phyloP scores from a whole-genome alignment of 2,797 vertebrate species.

The Rhinoraja longicauda region DNA sequence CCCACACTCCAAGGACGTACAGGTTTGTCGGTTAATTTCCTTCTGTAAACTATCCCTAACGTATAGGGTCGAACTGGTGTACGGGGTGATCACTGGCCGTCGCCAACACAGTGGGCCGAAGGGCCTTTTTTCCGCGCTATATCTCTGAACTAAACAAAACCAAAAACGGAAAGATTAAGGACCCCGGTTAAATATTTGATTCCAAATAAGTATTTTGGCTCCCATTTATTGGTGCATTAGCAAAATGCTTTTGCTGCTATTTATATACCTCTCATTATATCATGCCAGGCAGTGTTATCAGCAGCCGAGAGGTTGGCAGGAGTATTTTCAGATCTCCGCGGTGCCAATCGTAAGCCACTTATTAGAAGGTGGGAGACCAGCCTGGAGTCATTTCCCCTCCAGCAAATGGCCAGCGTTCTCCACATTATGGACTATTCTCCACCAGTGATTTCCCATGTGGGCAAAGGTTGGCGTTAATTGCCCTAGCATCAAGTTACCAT shows the following conservation, averaged over 20 bases:
- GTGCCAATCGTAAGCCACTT: background rate
- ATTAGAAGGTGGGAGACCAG: background rate
- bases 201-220: background rate
- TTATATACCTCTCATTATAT: background rate
- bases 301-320: background rate
- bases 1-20: no score
- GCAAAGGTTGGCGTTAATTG: slow-evolving; percentile 24
- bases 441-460: slow-evolving; percentile 30
- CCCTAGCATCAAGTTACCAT: background rate
- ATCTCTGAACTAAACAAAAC: no score
- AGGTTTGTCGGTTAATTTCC: no score
- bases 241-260: background rate
- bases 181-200: background rate
- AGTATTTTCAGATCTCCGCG: background rate
- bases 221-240: background rate
- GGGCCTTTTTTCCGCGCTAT: no score
- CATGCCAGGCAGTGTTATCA: background rate
- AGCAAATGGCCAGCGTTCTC: background rate
- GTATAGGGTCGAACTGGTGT: no score
- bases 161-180: background rate
- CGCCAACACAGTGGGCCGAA: no score
- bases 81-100: no score
- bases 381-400: background rate
- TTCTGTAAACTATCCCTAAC: no score
- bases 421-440: slow-evolving; percentile 20